Conservation (phyloP, 2,113 vertebrate genomes). For the Rousettus leschenaultii region DNA sequence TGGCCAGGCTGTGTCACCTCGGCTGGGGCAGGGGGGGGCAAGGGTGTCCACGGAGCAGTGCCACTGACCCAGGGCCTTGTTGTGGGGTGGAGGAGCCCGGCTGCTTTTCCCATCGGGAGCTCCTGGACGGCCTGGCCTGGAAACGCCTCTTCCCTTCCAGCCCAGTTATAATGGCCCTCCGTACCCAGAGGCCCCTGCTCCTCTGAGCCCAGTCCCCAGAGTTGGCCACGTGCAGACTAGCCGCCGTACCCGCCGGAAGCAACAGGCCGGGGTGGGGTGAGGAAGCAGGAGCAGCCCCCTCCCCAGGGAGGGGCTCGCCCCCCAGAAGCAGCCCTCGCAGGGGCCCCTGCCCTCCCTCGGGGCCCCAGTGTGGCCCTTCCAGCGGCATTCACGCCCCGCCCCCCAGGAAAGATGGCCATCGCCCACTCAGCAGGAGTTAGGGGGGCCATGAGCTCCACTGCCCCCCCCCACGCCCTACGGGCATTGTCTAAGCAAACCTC, state of each 20-base stretch:
- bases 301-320: neutral
- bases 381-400: neutral
- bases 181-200: neutral
- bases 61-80: neutral
- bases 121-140: too few relatives aligned
- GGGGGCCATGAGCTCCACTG: constrained; percentile 5
- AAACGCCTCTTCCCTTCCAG: too few relatives aligned
- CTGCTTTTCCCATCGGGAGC: too few relatives aligned
- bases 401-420: neutral
- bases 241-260: neutral
- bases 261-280: too few relatives aligned
- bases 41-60: neutral
- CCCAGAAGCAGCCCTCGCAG: neutral
- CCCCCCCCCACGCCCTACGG: neutral
- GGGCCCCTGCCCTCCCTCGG: too few relatives aligned
- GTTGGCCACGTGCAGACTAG: neutral
- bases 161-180: neutral
- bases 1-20: neutral
- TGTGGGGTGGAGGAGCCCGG: accelerated
- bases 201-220: neutral
- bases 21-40: neutral
- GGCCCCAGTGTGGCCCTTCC: accelerated
- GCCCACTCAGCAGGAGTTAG: neutral
- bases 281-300: too few relatives aligned
- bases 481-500: constrained; percentile 73